Conservation (phyloP, 2,113 vertebrate genomes). For the Malurus cyaneus region DNA sequence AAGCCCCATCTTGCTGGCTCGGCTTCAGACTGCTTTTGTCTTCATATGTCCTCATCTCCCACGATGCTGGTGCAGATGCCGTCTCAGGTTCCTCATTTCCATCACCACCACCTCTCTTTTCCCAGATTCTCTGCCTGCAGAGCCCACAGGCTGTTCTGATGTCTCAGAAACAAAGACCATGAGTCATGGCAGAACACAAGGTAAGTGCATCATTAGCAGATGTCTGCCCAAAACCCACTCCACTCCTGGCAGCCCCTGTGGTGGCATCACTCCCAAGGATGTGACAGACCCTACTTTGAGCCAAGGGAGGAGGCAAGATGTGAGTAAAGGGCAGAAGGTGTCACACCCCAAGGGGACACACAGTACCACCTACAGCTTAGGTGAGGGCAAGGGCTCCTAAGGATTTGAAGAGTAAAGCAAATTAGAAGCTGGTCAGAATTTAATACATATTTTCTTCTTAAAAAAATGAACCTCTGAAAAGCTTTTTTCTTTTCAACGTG, state of each 20-base stretch:
- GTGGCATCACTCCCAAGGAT: background rate
- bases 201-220: background rate
- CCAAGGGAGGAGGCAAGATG: background rate
- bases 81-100: background rate
- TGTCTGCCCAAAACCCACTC: background rate
- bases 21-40: background rate
- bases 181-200: background rate
- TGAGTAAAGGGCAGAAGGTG: background rate
- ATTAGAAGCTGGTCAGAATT: background rate
- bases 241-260: background rate
- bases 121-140: background rate
- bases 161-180: background rate
- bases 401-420: background rate
- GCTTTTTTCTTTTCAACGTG: background rate
- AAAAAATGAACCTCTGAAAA: background rate
- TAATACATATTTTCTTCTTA: background rate
- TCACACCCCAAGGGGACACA: too few species aligned
- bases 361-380: background rate
- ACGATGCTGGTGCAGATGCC: accelerated
- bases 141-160: background rate
- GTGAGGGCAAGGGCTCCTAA: background rate
- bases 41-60: background rate
- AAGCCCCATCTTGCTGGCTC: background rate
- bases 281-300: background rate
- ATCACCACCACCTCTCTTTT: background rate